Base-by-base conservation (phyloP, 2,797 vertebrate genomes). In the Glyptemys insculpta region DNA sequence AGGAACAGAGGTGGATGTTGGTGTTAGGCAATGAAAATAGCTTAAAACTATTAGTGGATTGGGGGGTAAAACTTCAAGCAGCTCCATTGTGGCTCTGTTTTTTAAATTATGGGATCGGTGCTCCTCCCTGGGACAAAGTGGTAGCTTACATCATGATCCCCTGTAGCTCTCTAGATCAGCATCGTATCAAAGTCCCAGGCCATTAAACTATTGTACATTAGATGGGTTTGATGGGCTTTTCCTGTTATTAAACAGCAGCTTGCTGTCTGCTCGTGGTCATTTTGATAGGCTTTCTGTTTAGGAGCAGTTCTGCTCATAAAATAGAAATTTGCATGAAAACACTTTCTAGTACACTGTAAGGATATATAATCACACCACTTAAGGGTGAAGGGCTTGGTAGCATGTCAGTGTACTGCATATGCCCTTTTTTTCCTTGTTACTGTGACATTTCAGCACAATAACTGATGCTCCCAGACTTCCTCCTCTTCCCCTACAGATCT, bases 251-350 rank as follows among this genome's bases (percentile, higher is more conserved):
- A 91, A 76, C 76, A 97, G 34, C 56, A 91, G 21, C 74, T 68
- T 92, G 37, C 86, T 76, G 56, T 53, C 91, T 85, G 59, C 87
- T 92, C 6, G 12, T 72, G 72, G 78, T 49, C 52, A 19, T 81
- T 89, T 87, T 62, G 79, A 57, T 92, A 12, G 1, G 4, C 15
- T 89, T 88, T 91, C 88, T 47, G 41, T 74, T 91, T 91, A 88
- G 90, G 87, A 92, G 31, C 15, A 85, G 68, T 90, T 89, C 89
- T 80, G 85, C 79, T 86, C 49, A 87, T 81, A 87, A 91, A 94
- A 80, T 80, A 82, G 88, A 91, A 83, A 88, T 90, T 44, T 53
- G 74, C 47, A 5, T 79, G 31, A 87, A 94, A 87, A 37, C 79
- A 11, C 88, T 87, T 81, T 85, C 56, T 82, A 15, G 31, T 74